Evolutionary conservation across 1,140 invertebrate genomes (phyloP).

Genomic region (Drosophila mayri): DNA sequence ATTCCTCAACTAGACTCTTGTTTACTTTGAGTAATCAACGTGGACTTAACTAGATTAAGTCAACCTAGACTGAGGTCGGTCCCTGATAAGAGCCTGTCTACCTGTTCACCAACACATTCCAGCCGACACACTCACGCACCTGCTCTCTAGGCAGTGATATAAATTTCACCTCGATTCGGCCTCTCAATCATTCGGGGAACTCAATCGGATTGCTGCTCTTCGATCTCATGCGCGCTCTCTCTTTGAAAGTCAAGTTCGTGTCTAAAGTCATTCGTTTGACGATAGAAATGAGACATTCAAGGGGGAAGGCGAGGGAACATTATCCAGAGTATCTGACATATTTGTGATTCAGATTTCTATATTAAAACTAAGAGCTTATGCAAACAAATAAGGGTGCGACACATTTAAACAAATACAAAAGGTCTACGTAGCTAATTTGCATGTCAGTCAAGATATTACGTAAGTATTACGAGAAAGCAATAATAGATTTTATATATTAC

Average conservation of each 20-base stretch:
- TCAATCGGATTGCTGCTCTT: slow-evolving; percentile 4
- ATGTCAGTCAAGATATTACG: background rate
- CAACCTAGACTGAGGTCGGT: slow-evolving; percentile 3
- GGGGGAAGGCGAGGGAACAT: background rate
- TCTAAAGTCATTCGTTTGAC: slow-evolving; percentile 33
- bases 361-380: slow-evolving; percentile 9
- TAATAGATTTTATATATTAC: background rate
- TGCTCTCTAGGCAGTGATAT: slow-evolving; percentile 18
- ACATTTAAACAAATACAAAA: slow-evolving; percentile 5
- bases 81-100: slow-evolving; percentile 32
- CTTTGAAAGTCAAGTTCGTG: slow-evolving; percentile 33
- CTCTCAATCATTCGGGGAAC: slow-evolving; percentile 26
- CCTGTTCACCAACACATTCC: slow-evolving; percentile 22
- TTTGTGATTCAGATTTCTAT: slow-evolving; percentile 16
- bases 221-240: background rate
- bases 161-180: slow-evolving; percentile 13
- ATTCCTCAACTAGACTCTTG: background rate
- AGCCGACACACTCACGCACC: background rate
- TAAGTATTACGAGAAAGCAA: background rate
- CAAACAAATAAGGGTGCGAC: slow-evolving; percentile 8
- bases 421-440: background rate
- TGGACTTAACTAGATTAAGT: slow-evolving; percentile 36
- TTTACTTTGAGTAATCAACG: slow-evolving; percentile 23
- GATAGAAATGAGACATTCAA: background rate
- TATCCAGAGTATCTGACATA: background rate